phyloP scores from a whole-genome alignment of 2,888 invertebrate species.

The Drosophila testacea region DNA sequence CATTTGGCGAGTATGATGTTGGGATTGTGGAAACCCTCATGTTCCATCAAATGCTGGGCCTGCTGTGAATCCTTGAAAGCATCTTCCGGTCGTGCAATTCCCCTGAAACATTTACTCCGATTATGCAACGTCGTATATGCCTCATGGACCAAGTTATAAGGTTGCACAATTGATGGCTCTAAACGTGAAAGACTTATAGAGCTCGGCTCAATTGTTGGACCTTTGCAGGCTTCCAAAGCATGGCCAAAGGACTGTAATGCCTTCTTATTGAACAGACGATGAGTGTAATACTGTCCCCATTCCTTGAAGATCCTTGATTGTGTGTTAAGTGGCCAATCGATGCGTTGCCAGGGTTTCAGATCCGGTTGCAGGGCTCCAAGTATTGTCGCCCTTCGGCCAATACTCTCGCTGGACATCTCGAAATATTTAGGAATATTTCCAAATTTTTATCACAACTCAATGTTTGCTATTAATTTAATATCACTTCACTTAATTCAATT shows the following conservation, averaged over 20 bases:
- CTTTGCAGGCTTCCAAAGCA: slow-evolving; percentile 29
- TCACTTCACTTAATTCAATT: slow-evolving; percentile 11
- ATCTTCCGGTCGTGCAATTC: slow-evolving; percentile 63
- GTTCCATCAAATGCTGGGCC: slow-evolving; percentile 46
- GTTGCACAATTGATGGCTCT: neutral
- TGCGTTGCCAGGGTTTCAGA: slow-evolving; percentile 53
- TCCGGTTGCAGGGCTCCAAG: slow-evolving; percentile 17
- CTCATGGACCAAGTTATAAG: neutral
- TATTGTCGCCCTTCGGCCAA: neutral
- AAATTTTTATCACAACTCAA: neutral
- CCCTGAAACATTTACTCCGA: slow-evolving; percentile 54
- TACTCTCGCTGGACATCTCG: neutral
- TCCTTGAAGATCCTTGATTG: slow-evolving; percentile 46
- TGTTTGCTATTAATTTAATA: slow-evolving; percentile 3
- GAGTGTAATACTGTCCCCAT: slow-evolving; percentile 49
- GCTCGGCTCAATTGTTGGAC: too few species aligned
- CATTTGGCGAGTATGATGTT: slow-evolving; percentile 67
- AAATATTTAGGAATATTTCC: too few species aligned
- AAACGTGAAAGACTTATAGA: neutral
- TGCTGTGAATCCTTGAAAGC: slow-evolving; percentile 67
- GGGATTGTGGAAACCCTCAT: neutral
- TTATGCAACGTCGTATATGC: neutral
- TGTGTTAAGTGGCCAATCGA: slow-evolving; percentile 41
- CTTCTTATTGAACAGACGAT: slow-evolving; percentile 12
- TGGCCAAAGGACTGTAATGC: slow-evolving; percentile 28